Base-by-base conservation (phyloP, 2,797 vertebrate species). In the Etheostoma nigrum region DNA sequence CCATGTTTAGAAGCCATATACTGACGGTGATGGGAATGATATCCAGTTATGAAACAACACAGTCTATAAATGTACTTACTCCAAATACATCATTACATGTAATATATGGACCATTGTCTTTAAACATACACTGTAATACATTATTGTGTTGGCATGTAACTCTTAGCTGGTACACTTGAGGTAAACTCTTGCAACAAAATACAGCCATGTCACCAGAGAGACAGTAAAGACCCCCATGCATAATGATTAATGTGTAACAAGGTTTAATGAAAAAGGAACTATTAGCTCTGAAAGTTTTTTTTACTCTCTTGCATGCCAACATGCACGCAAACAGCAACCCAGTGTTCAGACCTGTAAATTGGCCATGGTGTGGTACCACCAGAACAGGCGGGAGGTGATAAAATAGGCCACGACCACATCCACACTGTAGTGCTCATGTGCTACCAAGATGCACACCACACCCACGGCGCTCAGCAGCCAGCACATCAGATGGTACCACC, bases 281-380 rank as follows among this genome's bases (percentile, higher is more conserved):
- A 51, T 49, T 5, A 59, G 27, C 40, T 57, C 19, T 42, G 6
- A 62, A 42, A 53, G 8, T 59, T 23, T 10, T 60, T 44, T 76
- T 40, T 4, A 14, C 11, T 12, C n/a, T n/a, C 9, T 59, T 40
- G 18, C 9, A 27, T 12, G 19, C 19, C 21, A 21, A 8, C 5
- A 55, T 30, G 51, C 59, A 62, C 58, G 53, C 44, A 53, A 40
- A 54, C 16, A 63, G 21, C 23, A 44, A 33, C 25, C 19, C 19
- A 64, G 11, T 48, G 53, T 58, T 58, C 89, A 59, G 81, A 99
- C 98, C 96, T 98, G 97, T 87, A 98, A 92, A 60, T 98, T 98
- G 83, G 98, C 96, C 98, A 99, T 98, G 2, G 98, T 97, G 81
- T 99, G 98, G 92, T 99, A 99, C 97, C 97, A 99, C 97, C 98